These are phyloP conservation scores for Sinocyclocheilus anophthalmus DNA, from an alignment of 2,113 vertebrate genomes.

Conservation along the genomic window DNA sequence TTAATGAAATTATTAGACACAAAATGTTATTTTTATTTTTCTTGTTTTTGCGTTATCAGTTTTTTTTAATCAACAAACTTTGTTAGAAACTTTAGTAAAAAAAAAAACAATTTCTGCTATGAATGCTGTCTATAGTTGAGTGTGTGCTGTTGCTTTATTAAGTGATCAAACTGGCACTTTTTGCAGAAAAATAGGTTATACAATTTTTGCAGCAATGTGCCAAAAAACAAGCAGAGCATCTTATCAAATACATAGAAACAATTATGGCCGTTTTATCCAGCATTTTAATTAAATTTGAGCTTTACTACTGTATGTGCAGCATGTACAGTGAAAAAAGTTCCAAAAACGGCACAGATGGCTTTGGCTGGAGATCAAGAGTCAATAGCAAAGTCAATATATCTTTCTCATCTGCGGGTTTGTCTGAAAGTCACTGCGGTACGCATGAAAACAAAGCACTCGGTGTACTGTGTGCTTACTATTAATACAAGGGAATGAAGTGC, in stretches of 20 bases:
- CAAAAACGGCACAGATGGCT: slow-evolving; percentile 8
- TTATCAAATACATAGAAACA: neutral
- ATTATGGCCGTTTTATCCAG: neutral
- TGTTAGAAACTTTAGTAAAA: neutral
- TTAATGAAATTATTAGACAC: no score
- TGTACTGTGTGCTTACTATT: slow-evolving; percentile 20
- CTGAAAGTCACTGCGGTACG: neutral
- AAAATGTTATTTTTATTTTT: no score
- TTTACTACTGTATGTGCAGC: neutral
- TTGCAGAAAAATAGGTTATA: neutral
- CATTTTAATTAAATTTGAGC: neutral
- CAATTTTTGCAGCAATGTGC: neutral
- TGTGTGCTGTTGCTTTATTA: neutral
- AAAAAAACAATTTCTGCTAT: no score
- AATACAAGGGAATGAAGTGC: slow-evolving; percentile 28
- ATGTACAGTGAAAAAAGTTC: neutral
- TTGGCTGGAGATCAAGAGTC: neutral
- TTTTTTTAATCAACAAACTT: neutral
- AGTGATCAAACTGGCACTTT: neutral
- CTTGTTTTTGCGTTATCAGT: no score
- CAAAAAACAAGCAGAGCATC: neutral
- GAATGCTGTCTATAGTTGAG: no score
- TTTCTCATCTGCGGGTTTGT: neutral
- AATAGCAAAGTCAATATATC: neutral
- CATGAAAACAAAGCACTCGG: slow-evolving; percentile 7